phyloP scores from a whole-genome alignment of 1,140 invertebrate species.

The Pseudomyrmex dendroicus region DNA sequence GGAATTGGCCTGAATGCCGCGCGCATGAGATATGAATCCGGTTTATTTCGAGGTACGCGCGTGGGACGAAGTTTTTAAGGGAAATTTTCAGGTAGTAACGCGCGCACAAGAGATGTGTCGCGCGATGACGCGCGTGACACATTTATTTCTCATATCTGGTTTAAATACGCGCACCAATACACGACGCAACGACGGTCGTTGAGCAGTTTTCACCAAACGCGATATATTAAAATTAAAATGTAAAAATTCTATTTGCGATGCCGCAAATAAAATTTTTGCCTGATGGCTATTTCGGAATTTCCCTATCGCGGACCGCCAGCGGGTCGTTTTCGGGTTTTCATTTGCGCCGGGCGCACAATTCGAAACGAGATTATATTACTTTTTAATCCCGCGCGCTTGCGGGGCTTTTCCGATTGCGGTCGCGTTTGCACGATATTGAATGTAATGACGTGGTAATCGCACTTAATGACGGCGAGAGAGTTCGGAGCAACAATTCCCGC shows the following conservation, averaged over 20 bases:
- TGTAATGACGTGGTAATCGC: conserved; percentile 33
- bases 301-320: neutral
- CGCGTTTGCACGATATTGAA: conserved; percentile 20
- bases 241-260: conserved; percentile 36
- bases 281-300: conserved; percentile 45
- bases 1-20: conserved; percentile 69
- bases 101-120: neutral
- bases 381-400: conserved; percentile 45
- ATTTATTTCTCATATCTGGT: conserved; percentile 24
- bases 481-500: conserved; percentile 11
- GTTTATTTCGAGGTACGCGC: conserved; percentile 27
- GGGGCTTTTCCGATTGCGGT: conserved; percentile 33
- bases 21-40: conserved; percentile 60
- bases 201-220: too few species aligned
- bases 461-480: conserved; percentile 37
- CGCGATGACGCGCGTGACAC: neutral
- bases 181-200: conserved; percentile 4
- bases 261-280: conserved; percentile 33
- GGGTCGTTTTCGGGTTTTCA: conserved; percentile 41
- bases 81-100: neutral
- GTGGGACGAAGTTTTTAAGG: conserved; percentile 14
- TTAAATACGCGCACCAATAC: conserved; percentile 28
- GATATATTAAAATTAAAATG: conserved; percentile 38
- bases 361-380: conserved; percentile 55
- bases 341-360: conserved; percentile 28